Conservation (phyloP, 2,797 vertebrate genomes). For the Cephalopachus bancanus region DNA sequence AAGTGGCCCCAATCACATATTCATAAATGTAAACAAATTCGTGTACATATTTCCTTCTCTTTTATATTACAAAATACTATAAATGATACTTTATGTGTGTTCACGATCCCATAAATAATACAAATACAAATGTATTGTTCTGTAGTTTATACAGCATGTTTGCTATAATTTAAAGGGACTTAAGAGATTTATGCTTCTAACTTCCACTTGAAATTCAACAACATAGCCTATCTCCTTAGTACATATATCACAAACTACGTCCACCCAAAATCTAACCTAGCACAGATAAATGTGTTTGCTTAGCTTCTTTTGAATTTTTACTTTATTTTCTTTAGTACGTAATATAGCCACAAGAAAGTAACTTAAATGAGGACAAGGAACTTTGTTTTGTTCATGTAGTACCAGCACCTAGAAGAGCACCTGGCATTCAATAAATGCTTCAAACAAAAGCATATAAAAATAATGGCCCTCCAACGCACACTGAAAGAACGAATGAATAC, state of each 20-base stretch:
- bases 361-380: background rate
- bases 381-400: background rate
- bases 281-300: background rate
- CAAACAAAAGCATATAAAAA: background rate
- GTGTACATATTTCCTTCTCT: background rate
- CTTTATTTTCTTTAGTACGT: constrained; percentile 21
- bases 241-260: background rate
- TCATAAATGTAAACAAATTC: background rate
- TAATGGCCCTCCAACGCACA: background rate
- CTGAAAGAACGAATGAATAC: background rate
- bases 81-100: background rate
- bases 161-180: background rate
- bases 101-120: background rate
- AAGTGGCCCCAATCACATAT: background rate
- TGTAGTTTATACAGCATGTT: background rate
- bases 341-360: background rate
- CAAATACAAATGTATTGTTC: background rate
- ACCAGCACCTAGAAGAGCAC: background rate
- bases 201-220: background rate
- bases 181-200: background rate
- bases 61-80: background rate
- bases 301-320: background rate
- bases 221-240: background rate
- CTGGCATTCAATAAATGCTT: background rate
- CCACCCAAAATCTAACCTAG: background rate